phyloP scores from a whole-genome alignment of 2,888 invertebrate genomes.

The Sacculina carcini region DNA sequence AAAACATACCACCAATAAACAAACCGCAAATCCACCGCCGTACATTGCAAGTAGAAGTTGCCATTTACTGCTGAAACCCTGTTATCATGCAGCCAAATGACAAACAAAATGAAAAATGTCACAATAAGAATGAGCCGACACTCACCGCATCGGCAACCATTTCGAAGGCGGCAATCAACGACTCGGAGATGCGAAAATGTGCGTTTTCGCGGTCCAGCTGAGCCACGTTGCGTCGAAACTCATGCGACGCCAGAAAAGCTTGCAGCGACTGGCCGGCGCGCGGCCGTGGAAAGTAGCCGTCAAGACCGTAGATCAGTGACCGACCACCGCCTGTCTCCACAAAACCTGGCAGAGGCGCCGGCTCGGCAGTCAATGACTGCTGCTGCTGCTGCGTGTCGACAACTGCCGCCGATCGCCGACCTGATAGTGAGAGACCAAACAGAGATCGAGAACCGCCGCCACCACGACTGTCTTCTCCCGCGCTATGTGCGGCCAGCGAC shows the following conservation, averaged over 20 bases:
- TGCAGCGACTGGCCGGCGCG: constrained; percentile 12
- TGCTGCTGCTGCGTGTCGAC: background rate
- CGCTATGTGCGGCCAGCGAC: no score
- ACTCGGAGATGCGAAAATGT: constrained; percentile 58
- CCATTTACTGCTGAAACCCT: no score
- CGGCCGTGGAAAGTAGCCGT: constrained; percentile 13
- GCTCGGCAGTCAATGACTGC: background rate
- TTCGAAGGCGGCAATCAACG: constrained; percentile 43
- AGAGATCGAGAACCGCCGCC: no score
- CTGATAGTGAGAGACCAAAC: background rate
- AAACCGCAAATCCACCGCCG: no score
- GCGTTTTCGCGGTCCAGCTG: constrained; percentile 61
- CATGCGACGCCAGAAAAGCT: constrained; percentile 11
- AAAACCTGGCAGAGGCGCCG: background rate
- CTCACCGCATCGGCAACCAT: constrained; percentile 5
- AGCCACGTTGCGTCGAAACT: constrained; percentile 42
- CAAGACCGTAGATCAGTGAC: background rate
- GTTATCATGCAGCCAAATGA: no score
- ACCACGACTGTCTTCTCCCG: no score
- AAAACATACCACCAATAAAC: no score
- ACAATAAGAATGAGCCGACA: no score
- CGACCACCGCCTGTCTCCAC: background rate
- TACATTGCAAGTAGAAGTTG: no score
- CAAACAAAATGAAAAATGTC: no score
- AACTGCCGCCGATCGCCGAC: background rate